These are phyloP conservation scores for Epinotia ramella DNA, from an alignment of 2,888 invertebrate species.

Conservation along the genomic window DNA sequence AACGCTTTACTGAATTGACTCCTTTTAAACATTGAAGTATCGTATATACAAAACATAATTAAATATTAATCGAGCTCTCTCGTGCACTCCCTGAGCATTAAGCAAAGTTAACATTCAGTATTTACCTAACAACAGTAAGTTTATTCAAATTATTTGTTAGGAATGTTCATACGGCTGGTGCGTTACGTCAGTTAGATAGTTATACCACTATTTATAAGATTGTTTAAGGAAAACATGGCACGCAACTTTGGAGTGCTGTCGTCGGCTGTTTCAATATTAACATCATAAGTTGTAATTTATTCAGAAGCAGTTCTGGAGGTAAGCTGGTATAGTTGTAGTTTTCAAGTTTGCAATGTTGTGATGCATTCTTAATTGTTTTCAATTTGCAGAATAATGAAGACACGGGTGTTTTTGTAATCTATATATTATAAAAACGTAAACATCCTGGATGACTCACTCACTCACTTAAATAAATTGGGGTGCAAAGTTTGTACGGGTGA, in stretches of 20 bases:
- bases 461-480: too few relatives aligned
- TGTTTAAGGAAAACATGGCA: conserved; percentile 16
- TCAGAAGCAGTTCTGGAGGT: conserved; percentile 19
- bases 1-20: too few relatives aligned
- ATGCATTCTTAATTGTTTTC: conserved; percentile 6
- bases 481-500: too few relatives aligned
- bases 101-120: conserved; percentile 26
- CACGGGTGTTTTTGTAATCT: neutral
- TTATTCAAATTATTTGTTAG: conserved; percentile 42
- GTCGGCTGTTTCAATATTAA: conserved; percentile 19
- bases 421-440: too few relatives aligned
- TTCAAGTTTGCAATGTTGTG: neutral
- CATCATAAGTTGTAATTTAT: conserved; percentile 28
- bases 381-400: neutral
- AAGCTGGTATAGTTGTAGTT: conserved; percentile 19
- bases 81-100: neutral
- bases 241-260: conserved; percentile 16
- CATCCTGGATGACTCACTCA: too few relatives aligned
- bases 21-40: neutral
- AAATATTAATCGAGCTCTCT: neutral
- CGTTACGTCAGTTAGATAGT: neutral
- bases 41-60: neutral
- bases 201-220: conserved; percentile 16
- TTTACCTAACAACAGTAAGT: conserved; percentile 36
- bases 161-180: conserved; percentile 34